These are phyloP conservation scores for Carassius carassius DNA, from an alignment of 2,113 vertebrate genomes.

Conservation along the genomic window DNA sequence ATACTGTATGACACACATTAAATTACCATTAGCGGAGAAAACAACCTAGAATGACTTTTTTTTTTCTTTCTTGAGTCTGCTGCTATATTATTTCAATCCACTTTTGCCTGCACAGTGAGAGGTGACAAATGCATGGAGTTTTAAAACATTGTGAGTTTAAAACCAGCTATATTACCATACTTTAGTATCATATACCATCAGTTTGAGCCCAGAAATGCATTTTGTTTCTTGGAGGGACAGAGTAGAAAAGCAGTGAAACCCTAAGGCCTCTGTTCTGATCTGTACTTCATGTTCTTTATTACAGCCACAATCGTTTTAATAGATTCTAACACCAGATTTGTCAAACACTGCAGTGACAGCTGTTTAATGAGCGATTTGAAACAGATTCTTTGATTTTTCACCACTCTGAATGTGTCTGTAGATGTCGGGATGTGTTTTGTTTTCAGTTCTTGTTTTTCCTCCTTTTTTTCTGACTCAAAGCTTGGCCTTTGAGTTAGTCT, in stretches of 20 bases:
- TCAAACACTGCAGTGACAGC: background rate
- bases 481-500: background rate
- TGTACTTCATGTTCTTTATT: conserved; percentile 27
- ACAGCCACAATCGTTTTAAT: background rate
- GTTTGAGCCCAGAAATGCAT: background rate
- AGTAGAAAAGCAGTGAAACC: background rate
- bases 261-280: background rate
- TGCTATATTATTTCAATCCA: background rate
- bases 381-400: conserved; percentile 18
- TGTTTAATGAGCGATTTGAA: conserved; percentile 32
- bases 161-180: background rate
- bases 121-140: background rate
- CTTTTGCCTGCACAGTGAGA: background rate
- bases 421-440: background rate
- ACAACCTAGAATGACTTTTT: too few relatives aligned
- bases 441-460: conserved; percentile 11
- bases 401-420: background rate
- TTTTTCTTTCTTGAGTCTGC: background rate
- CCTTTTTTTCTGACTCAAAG: background rate
- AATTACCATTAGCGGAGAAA: background rate
- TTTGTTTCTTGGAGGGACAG: background rate
- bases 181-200: background rate
- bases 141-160: conserved; percentile 15
- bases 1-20: background rate
- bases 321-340: background rate